phyloP scores from a whole-genome alignment of 2,113 vertebrate species.

The Malurus melanocephalus region DNA sequence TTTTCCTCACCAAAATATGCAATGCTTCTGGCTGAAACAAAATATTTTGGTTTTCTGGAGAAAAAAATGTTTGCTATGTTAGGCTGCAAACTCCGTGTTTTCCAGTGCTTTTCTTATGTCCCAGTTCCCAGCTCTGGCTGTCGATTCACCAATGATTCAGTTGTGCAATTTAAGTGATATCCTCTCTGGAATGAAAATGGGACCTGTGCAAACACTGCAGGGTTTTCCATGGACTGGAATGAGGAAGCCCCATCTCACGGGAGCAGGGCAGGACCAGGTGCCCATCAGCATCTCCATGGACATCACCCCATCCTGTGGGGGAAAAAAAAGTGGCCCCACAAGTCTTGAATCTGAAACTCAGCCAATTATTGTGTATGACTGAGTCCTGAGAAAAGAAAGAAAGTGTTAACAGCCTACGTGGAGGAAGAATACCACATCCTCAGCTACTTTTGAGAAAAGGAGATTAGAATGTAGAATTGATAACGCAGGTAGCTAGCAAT shows the following conservation, averaged over 20 bases:
- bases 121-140: not conserved
- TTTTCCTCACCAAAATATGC: not conserved
- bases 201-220: not conserved
- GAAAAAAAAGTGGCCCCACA: too few species aligned
- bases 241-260: fast-evolving
- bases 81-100: not conserved
- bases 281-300: not conserved
- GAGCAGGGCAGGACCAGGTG: not conserved
- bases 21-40: not conserved
- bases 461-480: too few species aligned
- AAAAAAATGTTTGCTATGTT: not conserved
- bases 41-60: not conserved
- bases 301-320: not conserved
- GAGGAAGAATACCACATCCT: too few species aligned
- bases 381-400: too few species aligned
- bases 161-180: not conserved
- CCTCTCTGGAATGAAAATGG: not conserved
- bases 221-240: not conserved
- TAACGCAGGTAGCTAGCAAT: too few species aligned
- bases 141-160: not conserved
- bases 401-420: too few species aligned
- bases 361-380: too few species aligned
- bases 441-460: too few species aligned
- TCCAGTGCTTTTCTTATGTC: not conserved
- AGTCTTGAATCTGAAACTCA: too few species aligned